These are phyloP conservation scores for Pachyseris speciosa DNA, from an alignment of 64 coral and sea anemone genomes.

Conservation along the genomic window DNA sequence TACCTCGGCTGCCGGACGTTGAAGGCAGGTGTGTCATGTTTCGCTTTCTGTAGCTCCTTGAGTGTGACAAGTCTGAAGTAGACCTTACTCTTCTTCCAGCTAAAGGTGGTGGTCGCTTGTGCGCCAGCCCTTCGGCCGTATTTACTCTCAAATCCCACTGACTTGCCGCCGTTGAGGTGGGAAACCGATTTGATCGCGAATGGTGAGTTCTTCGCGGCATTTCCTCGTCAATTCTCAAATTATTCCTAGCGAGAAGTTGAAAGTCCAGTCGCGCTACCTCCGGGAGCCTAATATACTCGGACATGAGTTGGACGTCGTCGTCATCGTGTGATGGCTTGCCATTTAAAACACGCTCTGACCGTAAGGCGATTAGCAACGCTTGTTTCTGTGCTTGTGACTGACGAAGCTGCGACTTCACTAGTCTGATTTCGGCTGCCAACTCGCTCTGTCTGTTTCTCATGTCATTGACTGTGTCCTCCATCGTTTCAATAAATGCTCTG, in stretches of 20 bases:
- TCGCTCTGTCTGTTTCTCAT: conserved; percentile 63
- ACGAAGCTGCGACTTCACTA: conserved; percentile 82
- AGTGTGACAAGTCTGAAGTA: conserved; percentile 39
- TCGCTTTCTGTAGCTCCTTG: conserved; percentile 11
- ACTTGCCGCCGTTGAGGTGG: conserved; percentile 34
- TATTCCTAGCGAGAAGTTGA: conserved; percentile 60
- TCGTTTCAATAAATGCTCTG: conserved; percentile 85
- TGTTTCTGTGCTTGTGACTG: conserved; percentile 82
- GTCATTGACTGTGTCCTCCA: conserved; percentile 77
- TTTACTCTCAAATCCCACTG: conserved; percentile 54
- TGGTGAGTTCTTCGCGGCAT: neutral
- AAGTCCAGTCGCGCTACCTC: conserved; percentile 78
- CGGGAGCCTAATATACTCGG: conserved; percentile 72
- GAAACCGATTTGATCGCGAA: conserved; percentile 27
- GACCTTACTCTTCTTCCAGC: conserved; percentile 14
- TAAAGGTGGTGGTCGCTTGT: neutral
- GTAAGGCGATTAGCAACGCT: conserved; percentile 78
- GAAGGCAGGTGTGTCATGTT: conserved; percentile 49
- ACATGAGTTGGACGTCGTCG: conserved; percentile 69
- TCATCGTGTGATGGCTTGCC: conserved; percentile 75
- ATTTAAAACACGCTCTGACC: conserved; percentile 86
- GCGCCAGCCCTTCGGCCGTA: neutral
- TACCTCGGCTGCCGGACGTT: neutral
- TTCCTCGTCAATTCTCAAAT: conserved; percentile 34
- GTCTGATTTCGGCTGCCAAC: conserved; percentile 63